Conservation (phyloP, 2,797 vertebrate genomes). For the Epinephelus awoara region DNA sequence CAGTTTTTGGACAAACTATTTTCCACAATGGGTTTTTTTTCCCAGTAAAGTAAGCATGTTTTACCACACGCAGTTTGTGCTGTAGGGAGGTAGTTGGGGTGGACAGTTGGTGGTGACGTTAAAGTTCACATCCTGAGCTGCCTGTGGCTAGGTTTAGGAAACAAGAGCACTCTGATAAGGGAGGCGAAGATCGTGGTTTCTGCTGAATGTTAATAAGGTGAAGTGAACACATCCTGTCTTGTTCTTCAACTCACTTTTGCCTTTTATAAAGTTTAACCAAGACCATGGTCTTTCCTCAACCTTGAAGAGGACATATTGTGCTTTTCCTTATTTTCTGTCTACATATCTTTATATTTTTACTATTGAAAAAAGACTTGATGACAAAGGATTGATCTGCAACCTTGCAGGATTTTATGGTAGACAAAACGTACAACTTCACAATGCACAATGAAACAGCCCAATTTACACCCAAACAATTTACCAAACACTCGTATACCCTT, state of each 20-base stretch:
- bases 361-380: too few species aligned
- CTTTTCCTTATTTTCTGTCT: too few species aligned
- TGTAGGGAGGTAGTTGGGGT: background rate
- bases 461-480: too few species aligned
- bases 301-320: too few species aligned
- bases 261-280: background rate
- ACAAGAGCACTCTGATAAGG: background rate
- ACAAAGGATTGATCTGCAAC: too few species aligned
- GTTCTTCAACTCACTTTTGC: background rate
- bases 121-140: background rate
- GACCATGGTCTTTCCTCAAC: too few species aligned
- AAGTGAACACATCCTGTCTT: background rate
- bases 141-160: background rate
- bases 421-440: too few species aligned
- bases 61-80: background rate
- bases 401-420: too few species aligned
- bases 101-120: background rate
- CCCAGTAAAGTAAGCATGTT: background rate
- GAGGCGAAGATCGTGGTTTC: background rate
- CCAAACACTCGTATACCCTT: too few species aligned
- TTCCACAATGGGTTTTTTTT: background rate
- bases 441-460: too few species aligned
- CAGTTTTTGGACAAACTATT: background rate
- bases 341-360: too few species aligned
- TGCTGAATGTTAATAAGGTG: background rate